These are phyloP conservation scores for Anisognathus igniventris DNA, from an alignment of 2,797 vertebrate genomes.

Conservation along the genomic window DNA sequence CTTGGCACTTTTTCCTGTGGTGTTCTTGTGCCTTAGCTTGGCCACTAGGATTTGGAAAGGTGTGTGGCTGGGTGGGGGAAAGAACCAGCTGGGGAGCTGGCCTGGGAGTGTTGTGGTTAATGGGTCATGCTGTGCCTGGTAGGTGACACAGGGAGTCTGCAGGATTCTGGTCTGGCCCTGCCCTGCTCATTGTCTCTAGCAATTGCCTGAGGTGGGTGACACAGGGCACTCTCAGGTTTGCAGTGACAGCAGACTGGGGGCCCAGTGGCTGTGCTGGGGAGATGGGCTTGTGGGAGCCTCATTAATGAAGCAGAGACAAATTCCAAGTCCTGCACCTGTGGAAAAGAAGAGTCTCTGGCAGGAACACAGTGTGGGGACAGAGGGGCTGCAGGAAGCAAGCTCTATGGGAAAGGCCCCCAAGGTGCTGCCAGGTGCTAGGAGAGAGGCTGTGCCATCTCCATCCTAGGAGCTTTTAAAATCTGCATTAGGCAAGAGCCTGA, in stretches of 20 bases:
- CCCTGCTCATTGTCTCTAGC: not conserved
- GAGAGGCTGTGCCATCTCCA: not conserved
- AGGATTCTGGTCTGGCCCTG: not conserved
- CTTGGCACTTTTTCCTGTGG: not conserved
- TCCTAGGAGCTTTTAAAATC: not conserved
- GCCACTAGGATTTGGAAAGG: fast-evolving
- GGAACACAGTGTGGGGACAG: not conserved
- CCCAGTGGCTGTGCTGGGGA: not conserved
- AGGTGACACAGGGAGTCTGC: not conserved
- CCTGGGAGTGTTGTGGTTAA: fast-evolving
- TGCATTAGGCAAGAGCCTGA: not conserved
- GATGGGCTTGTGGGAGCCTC: not conserved
- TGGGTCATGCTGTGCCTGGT: not conserved
- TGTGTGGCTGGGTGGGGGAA: not conserved
- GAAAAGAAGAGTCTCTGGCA: not conserved
- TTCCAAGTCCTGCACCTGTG: fast-evolving
- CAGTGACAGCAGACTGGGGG: not conserved
- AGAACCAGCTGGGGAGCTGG: not conserved
- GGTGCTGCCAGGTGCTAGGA: not conserved
- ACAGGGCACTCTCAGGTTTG: not conserved
- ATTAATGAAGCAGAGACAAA: not conserved
- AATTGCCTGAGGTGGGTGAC: not conserved
- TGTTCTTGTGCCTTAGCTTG: not conserved
- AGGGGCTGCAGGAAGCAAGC: not conserved
- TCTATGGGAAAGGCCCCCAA: fast-evolving